Percentiles rank a stretch among this genome's conserved stretches.
These are phyloP conservation scores for Eueides isabella DNA, from an alignment of 1,140 invertebrate species.

Conservation along the genomic window DNA sequence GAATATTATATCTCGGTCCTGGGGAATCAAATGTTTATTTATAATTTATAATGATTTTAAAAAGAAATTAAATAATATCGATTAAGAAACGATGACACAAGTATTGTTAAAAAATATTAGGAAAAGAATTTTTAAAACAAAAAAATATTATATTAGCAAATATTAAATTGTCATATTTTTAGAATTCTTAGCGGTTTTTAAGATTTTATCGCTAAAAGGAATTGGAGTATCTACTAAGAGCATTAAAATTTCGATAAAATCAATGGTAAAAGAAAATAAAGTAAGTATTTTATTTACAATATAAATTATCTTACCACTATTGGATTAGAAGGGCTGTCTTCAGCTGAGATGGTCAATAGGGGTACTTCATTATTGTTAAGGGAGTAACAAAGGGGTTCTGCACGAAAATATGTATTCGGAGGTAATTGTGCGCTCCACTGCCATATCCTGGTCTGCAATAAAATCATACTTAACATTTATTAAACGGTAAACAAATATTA, in stretches of 20 bases:
- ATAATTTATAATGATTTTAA: neutral
- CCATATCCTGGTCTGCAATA: slow-evolving; percentile 85
- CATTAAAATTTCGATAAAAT: too few species aligned
- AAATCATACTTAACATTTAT: neutral
- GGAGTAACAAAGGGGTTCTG: slow-evolving; percentile 88
- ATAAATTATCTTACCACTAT: slow-evolving; percentile 75
- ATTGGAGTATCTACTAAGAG: too few species aligned
- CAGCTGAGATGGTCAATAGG: slow-evolving; percentile 90
- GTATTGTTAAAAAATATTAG: too few species aligned
- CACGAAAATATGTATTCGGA: slow-evolving; percentile 81
- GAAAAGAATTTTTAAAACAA: too few species aligned
- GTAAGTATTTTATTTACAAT: too few species aligned
- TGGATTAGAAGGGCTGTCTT: slow-evolving; percentile 82
- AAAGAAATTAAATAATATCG: neutral
- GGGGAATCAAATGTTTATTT: slow-evolving; percentile 17
- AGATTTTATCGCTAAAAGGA: too few species aligned
- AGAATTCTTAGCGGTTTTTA: too few species aligned
- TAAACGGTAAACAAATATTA: neutral
- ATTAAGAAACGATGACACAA: neutral
- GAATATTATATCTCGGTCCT: slow-evolving; percentile 88
- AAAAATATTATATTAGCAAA: too few species aligned
- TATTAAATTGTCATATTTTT: too few species aligned
- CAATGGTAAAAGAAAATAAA: too few species aligned
- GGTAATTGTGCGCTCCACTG: slow-evolving; percentile 81
- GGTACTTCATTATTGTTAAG: slow-evolving; percentile 90